Conservation (phyloP, 2,888 invertebrate species). For the Dendrolimus houi region DNA sequence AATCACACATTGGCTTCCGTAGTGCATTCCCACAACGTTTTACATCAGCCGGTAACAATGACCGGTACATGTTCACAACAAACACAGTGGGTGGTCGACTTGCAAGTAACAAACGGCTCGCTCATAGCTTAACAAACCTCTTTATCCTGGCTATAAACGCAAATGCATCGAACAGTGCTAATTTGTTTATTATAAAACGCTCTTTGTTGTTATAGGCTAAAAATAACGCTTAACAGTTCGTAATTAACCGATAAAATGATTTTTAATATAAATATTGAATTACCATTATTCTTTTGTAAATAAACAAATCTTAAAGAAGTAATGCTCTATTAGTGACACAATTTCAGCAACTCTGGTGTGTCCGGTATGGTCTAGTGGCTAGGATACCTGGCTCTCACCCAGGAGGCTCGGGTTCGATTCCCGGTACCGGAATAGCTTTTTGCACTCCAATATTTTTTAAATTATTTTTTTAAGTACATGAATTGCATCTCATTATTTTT, state of each 20-base stretch:
- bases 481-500: too few species aligned
- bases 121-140: slow-evolving; percentile 6
- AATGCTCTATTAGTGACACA: too few species aligned
- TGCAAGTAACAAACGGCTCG: slow-evolving; percentile 5
- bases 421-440: slow-evolving; percentile 46
- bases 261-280: too few species aligned
- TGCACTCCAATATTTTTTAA: neutral
- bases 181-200: neutral
- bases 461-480: too few species aligned
- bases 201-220: neutral
- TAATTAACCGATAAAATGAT: too few species aligned
- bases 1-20: slow-evolving; percentile 44
- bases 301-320: too few species aligned
- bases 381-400: slow-evolving; percentile 84
- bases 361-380: slow-evolving; percentile 80
- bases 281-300: too few species aligned
- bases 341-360: neutral
- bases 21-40: slow-evolving; percentile 30
- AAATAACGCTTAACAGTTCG: too few species aligned
- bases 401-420: slow-evolving; percentile 79
- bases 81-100: slow-evolving; percentile 15
- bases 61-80: slow-evolving; percentile 9
- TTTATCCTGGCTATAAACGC: slow-evolving; percentile 1
- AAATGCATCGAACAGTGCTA: slow-evolving; percentile 4
- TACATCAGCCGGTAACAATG: slow-evolving; percentile 8